A percentile compares a stretch with the other conserved stretches of the same genome.
These are phyloP conservation scores for Falcunculus frontatus DNA, from an alignment of 2,113 vertebrate genomes.

Conservation along the genomic window DNA sequence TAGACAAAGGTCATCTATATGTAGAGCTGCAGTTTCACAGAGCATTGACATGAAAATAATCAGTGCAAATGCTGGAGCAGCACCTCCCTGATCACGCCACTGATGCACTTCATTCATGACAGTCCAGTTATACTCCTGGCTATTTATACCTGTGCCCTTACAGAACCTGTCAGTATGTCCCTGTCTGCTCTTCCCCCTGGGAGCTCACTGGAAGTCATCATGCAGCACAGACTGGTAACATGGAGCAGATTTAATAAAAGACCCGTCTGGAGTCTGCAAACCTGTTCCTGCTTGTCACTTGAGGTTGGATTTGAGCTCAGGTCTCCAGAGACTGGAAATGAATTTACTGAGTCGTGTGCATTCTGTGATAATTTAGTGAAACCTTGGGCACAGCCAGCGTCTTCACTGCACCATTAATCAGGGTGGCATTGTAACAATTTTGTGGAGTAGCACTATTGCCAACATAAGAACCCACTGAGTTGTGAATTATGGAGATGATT, in stretches of 20 bases:
- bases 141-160: neutral
- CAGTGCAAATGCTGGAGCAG: neutral
- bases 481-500: neutral
- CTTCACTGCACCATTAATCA: neutral
- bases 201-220: neutral
- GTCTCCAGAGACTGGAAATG: neutral
- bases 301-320: neutral
- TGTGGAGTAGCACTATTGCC: neutral
- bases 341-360: neutral
- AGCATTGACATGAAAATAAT: neutral
- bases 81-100: neutral
- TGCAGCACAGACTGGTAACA: neutral
- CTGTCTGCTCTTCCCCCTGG: conserved; percentile 2
- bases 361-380: neutral
- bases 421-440: neutral
- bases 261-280: neutral
- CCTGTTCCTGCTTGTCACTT: neutral
- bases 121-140: neutral
- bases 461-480: neutral
- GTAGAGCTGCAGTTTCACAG: neutral
- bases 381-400: neutral
- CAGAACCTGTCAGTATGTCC: conserved; percentile 9
- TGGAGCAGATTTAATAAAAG: neutral
- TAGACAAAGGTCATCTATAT: neutral
- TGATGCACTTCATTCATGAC: neutral